These are phyloP conservation scores for Cebidichthys violaceus DNA, from an alignment of 2,113 vertebrate species.

Conservation along the genomic window DNA sequence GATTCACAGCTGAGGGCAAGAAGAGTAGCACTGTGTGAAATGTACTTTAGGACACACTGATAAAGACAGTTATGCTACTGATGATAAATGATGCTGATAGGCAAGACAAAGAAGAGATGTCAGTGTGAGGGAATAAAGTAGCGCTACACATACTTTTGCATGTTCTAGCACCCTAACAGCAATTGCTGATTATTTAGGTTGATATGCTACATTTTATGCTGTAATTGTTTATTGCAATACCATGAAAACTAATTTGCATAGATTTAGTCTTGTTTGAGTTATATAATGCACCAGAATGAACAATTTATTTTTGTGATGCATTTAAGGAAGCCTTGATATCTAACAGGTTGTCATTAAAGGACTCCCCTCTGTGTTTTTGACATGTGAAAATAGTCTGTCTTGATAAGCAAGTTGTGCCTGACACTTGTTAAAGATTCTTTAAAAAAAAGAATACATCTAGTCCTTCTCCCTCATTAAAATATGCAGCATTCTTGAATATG, in stretches of 20 bases:
- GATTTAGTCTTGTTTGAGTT: not conserved
- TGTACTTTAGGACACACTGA: not conserved
- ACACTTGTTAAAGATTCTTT: not conserved
- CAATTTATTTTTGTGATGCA: not conserved
- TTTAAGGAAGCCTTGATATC: not conserved
- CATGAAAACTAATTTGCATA: not conserved
- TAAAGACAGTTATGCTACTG: not conserved
- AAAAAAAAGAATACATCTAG: too few species aligned
- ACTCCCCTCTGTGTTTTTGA: not conserved
- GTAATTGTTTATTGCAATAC: slow-evolving; percentile 1
- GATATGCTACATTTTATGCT: not conserved
- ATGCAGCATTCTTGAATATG: too few species aligned
- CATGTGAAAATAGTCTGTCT: not conserved
- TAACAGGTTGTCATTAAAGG: not conserved
- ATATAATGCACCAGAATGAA: not conserved
- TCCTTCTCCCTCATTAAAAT: not conserved
- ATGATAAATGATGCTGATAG: slow-evolving; percentile 24
- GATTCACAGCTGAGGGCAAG: not conserved
- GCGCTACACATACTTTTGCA: not conserved
- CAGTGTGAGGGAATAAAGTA: not conserved
- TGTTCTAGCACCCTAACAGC: not conserved
- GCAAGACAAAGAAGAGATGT: slow-evolving; percentile 1
- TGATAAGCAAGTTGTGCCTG: not conserved
- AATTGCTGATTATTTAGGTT: slow-evolving; percentile 7
- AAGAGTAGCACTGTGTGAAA: not conserved